Conservation (phyloP, 2,113 vertebrate species). For the Malurus melanocephalus region DNA sequence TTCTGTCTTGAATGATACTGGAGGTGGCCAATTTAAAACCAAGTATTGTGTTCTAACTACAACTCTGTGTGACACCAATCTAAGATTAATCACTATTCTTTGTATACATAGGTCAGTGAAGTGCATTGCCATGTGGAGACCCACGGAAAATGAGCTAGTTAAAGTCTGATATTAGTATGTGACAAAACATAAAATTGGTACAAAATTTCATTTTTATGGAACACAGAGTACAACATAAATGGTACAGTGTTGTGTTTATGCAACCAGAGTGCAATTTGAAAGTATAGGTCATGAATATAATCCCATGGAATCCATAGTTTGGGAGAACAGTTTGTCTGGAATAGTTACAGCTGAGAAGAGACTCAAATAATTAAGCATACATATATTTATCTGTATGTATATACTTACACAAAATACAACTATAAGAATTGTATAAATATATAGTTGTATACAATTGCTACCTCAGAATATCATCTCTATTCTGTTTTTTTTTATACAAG, state of each 20-base stretch:
- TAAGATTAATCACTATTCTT: background rate
- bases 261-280: background rate
- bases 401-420: background rate
- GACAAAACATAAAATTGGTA: background rate
- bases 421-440: background rate
- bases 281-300: background rate
- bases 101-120: background rate
- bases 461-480: background rate
- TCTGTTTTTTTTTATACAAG: background rate
- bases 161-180: background rate
- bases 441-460: background rate
- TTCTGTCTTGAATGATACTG: background rate
- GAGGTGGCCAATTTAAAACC: background rate
- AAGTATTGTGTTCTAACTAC: background rate
- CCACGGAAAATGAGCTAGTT: background rate
- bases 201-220: background rate
- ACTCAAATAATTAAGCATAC: background rate
- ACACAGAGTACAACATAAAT: background rate
- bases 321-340: background rate
- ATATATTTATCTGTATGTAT: background rate
- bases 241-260: background rate
- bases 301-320: background rate
- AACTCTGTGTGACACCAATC: background rate
- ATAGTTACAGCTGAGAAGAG: background rate
- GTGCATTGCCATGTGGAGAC: background rate